Conservation (phyloP, 2,113 vertebrate species). For the Oplegnathus fasciatus region DNA sequence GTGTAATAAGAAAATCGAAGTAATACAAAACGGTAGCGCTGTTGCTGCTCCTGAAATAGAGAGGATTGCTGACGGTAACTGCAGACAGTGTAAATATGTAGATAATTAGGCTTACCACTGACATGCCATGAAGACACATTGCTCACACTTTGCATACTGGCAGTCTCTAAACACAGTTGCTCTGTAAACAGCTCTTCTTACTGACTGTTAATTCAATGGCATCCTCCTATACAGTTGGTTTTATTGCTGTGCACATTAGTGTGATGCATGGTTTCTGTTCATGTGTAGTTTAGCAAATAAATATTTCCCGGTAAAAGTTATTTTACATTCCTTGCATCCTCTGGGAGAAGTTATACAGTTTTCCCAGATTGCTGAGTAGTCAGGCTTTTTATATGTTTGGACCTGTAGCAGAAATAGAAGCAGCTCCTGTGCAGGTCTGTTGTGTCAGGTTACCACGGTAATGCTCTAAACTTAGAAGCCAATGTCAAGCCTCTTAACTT, state of each 20-base stretch:
- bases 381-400: too few species aligned
- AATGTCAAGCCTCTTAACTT: not conserved
- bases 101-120: slow-evolving; percentile 6
- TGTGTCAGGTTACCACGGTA: not conserved
- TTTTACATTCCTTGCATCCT: not conserved
- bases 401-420: not conserved
- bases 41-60: not conserved
- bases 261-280: not conserved
- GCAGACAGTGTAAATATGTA: not conserved
- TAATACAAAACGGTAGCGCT: not conserved
- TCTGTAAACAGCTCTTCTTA: not conserved
- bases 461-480: not conserved
- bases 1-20: not conserved
- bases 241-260: not conserved
- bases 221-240: not conserved
- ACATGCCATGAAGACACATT: not conserved
- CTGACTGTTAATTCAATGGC: not conserved
- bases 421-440: not conserved
- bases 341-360: not conserved
- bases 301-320: not conserved
- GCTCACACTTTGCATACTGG: not conserved
- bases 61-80: not conserved
- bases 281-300: not conserved
- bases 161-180: slow-evolving; percentile 2
- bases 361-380: not conserved